Percentiles rank a stretch among this genome's conserved stretches.
phyloP scores from a whole-genome alignment of 1,140 invertebrate genomes.

The Drosophila willistoni region DNA sequence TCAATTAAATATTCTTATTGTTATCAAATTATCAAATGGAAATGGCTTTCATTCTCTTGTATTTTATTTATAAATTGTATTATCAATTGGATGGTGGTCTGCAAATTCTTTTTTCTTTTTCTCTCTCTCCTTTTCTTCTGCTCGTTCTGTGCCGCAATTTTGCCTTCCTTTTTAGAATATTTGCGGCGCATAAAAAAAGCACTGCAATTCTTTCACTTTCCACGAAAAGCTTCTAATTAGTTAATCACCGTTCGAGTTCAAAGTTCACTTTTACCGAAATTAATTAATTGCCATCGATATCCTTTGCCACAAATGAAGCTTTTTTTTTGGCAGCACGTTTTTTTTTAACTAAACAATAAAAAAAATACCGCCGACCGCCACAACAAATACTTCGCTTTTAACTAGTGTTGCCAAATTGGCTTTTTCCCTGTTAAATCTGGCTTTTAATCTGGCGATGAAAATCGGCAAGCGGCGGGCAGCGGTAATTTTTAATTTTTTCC shows the following conservation, averaged over 20 bases:
- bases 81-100: conserved; percentile 24
- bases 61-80: conserved; percentile 36
- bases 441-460: too few relatives aligned
- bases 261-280: background rate
- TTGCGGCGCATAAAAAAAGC: conserved; percentile 1
- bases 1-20: conserved; percentile 53
- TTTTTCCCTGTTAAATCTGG: too few relatives aligned
- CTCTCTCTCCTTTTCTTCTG: background rate
- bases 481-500: too few relatives aligned
- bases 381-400: conserved; percentile 2
- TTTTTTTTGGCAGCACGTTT: conserved; percentile 59
- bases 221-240: background rate
- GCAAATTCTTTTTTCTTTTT: conserved; percentile 31
- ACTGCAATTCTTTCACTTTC: background rate
- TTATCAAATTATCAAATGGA: conserved; percentile 70
- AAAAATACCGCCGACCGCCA: conserved; percentile 30
- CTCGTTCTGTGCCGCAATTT: background rate
- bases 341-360: conserved; percentile 24
- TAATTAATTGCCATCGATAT: conserved; percentile 3
- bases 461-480: too few relatives aligned
- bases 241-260: background rate
- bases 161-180: conserved; percentile 5
- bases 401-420: background rate
- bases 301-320: conserved; percentile 17
- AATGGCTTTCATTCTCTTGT: conserved; percentile 25